Evolutionary conservation across 2,113 vertebrate species (phyloP).

Genomic region (Edolisoma coerulescens): DNA sequence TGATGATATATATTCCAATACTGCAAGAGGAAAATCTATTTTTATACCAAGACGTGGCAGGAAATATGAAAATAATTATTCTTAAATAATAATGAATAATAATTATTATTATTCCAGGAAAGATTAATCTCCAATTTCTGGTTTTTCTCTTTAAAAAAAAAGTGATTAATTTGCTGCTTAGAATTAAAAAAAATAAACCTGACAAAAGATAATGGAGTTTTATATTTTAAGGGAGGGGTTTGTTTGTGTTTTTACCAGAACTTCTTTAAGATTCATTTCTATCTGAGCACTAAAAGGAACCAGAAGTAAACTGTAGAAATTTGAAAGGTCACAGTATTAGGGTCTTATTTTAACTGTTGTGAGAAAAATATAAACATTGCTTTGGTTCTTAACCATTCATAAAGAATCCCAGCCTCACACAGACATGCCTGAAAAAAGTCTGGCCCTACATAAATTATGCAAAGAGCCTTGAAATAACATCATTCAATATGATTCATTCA

Average conservation of each 20-base stretch:
- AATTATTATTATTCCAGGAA: background rate
- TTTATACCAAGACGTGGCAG: background rate
- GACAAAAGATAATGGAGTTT: background rate
- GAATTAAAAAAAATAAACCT: background rate
- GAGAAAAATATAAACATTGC: background rate
- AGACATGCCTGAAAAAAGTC: background rate
- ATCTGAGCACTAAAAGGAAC: background rate
- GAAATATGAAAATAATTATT: background rate
- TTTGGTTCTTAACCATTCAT: background rate
- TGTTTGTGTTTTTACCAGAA: background rate
- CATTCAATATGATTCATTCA: background rate
- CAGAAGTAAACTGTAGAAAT: background rate
- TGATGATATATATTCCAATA: background rate
- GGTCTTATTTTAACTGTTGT: background rate
- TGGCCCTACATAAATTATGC: background rate
- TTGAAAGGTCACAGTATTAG: background rate
- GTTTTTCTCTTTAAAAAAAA: background rate
- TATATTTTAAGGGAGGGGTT: background rate
- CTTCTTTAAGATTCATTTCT: background rate
- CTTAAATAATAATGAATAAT: background rate
- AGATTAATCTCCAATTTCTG: background rate
- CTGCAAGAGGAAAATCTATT: background rate
- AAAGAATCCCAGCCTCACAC: background rate
- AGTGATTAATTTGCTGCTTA: background rate
- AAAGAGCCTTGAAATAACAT: background rate